Evolutionary conservation across 2,888 invertebrate genomes (phyloP).

Genomic region (Drosophila cracens): DNA sequence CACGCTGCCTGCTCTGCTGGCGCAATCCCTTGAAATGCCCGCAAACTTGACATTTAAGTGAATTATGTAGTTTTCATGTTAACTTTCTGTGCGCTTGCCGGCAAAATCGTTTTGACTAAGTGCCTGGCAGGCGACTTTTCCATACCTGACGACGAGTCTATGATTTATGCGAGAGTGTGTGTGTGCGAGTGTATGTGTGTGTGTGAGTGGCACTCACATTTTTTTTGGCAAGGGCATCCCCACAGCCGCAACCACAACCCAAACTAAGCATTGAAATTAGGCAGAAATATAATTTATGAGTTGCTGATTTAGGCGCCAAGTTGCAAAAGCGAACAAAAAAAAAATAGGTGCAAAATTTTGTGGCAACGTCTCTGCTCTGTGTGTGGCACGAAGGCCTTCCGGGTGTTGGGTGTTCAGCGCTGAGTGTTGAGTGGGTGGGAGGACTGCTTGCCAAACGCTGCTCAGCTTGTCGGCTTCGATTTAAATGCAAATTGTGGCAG

Average conservation of each 20-base stretch:
- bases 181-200: constrained; percentile 1
- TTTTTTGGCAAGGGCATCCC: constrained; percentile 49
- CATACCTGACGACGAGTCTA: constrained; percentile 47
- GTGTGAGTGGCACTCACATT: constrained; percentile 31
- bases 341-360: constrained; percentile 28
- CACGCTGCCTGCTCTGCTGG: constrained; percentile 1
- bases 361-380: constrained; percentile 15
- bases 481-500: constrained; percentile 69
- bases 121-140: constrained; percentile 56
- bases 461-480: constrained; percentile 62
- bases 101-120: constrained; percentile 60
- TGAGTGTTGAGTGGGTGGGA: constrained; percentile 11
- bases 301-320: constrained; percentile 46
- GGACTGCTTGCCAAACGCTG: constrained; percentile 7
- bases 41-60: constrained; percentile 74
- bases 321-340: constrained; percentile 13
- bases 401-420: background rate
- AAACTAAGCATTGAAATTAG: constrained; percentile 59
- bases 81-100: constrained; percentile 49
- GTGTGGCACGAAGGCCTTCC: constrained; percentile 18
- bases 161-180: constrained; percentile 57
- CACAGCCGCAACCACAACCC: constrained; percentile 8
- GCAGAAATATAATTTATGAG: constrained; percentile 70
- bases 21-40: constrained; percentile 1
- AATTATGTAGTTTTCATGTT: constrained; percentile 77